Evolutionary conservation across 1,140 invertebrate species (phyloP).

Genomic region (Liolophura sinensis): DNA sequence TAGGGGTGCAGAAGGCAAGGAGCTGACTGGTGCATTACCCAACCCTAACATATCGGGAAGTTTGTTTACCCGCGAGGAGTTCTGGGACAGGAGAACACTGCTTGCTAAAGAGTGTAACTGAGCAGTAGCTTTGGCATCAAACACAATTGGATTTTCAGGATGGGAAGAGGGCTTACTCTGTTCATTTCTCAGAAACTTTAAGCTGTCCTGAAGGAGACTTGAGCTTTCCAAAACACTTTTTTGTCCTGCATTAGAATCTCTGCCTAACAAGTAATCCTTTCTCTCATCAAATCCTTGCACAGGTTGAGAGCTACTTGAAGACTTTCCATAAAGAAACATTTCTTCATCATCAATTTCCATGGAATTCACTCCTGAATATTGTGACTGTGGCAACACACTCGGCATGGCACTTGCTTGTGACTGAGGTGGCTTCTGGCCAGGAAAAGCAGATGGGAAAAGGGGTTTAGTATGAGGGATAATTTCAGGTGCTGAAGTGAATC

Average conservation of each 20-base stretch:
- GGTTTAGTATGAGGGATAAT: not conserved
- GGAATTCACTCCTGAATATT: slow-evolving; percentile 28
- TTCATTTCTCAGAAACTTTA: too few relatives aligned
- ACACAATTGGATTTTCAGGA: too few relatives aligned
- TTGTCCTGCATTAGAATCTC: too few relatives aligned
- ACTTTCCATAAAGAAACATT: slow-evolving; percentile 44
- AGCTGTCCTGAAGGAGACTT: too few relatives aligned
- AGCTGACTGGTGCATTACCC: too few relatives aligned
- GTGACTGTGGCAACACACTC: not conserved
- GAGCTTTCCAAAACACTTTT: too few relatives aligned
- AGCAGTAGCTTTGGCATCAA: not conserved
- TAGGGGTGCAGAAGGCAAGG: too few relatives aligned
- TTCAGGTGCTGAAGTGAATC: not conserved
- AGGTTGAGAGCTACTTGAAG: too few relatives aligned
- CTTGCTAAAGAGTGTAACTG: not conserved
- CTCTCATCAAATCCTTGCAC: too few relatives aligned
- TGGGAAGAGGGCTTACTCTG: too few relatives aligned
- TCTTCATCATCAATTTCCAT: slow-evolving; percentile 52
- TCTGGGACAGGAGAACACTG: slow-evolving; percentile 3
- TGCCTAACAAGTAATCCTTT: too few relatives aligned
- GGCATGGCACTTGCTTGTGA: not conserved
- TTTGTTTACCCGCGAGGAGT: too few relatives aligned
- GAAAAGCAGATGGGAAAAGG: not conserved
- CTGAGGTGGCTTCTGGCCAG: not conserved
- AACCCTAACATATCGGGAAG: not conserved